Evolutionary conservation across 2,797 vertebrate species (phyloP).

Genomic region (Acanthurus lineatus): DNA sequence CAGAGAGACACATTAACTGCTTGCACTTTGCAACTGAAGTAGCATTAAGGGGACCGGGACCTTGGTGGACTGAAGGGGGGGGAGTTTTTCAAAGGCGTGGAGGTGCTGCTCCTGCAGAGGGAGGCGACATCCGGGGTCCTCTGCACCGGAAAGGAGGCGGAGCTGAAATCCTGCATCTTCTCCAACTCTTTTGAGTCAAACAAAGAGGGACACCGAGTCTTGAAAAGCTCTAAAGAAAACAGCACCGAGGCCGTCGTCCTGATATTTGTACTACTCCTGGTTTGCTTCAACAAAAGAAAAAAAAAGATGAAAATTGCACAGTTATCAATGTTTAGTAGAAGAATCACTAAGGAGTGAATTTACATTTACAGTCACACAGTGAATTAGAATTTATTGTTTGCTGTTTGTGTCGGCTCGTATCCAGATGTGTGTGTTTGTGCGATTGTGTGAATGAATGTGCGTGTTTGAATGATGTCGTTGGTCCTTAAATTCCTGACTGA

Average conservation of each 20-base stretch:
- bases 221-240: conserved; percentile 31
- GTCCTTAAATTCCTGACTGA: conserved; percentile 71
- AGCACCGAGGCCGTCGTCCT: conserved; percentile 52
- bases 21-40: conserved; percentile 87
- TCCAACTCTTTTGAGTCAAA: background rate
- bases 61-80: conserved; percentile 42
- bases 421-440: conserved; percentile 27
- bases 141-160: conserved; percentile 19
- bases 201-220: conserved; percentile 26
- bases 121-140: conserved; percentile 30
- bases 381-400: conserved; percentile 51
- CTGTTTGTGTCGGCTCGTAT: conserved; percentile 43
- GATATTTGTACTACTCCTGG: conserved; percentile 71
- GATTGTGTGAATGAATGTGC: conserved; percentile 22
- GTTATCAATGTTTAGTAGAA: conserved; percentile 72
- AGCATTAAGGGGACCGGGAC: conserved; percentile 72
- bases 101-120: conserved; percentile 18
- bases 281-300: conserved; percentile 66
- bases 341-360: conserved; percentile 73
- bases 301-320: conserved; percentile 72
- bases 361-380: conserved; percentile 65
- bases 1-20: conserved; percentile 77
- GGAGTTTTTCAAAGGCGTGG: background rate
- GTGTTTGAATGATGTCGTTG: conserved; percentile 19
- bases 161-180: conserved; percentile 27